Evolutionary conservation across 2,888 invertebrate genomes (phyloP).

Genomic region (Schizotus pectinicornis): DNA sequence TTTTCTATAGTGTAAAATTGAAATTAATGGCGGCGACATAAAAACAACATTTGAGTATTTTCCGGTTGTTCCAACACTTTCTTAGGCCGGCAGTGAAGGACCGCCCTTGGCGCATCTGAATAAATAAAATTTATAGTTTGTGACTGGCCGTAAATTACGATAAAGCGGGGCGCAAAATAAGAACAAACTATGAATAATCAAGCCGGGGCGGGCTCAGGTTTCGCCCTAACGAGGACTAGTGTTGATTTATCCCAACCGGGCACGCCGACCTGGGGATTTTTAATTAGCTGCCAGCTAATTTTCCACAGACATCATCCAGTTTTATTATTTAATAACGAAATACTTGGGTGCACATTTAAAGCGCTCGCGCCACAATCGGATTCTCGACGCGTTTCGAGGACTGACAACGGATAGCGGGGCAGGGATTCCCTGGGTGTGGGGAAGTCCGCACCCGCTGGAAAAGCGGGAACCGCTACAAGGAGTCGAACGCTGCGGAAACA

Average conservation of each 20-base stretch:
- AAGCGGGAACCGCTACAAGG: no score
- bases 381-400: no score
- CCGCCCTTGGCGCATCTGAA: conserved; percentile 13
- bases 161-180: conserved; percentile 33
- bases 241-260: conserved; percentile 44
- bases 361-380: neutral
- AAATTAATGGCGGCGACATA: no score
- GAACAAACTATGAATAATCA: conserved; percentile 44
- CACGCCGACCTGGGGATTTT: conserved; percentile 45
- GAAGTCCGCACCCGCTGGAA: no score
- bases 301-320: conserved; percentile 41
- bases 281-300: conserved; percentile 49
- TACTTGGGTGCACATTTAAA: no score
- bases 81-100: no score
- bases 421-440: no score
- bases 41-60: no score
- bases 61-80: no score
- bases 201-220: conserved; percentile 27
- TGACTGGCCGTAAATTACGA: conserved; percentile 37
- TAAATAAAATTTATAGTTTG: conserved; percentile 39
- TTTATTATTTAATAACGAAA: conserved; percentile 49
- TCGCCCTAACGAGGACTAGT: conserved; percentile 38
- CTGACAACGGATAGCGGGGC: no score
- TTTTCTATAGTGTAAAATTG: no score
- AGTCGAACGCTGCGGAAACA: no score